Conservation (phyloP, 2,888 invertebrate species). For the Gari tellinella region DNA sequence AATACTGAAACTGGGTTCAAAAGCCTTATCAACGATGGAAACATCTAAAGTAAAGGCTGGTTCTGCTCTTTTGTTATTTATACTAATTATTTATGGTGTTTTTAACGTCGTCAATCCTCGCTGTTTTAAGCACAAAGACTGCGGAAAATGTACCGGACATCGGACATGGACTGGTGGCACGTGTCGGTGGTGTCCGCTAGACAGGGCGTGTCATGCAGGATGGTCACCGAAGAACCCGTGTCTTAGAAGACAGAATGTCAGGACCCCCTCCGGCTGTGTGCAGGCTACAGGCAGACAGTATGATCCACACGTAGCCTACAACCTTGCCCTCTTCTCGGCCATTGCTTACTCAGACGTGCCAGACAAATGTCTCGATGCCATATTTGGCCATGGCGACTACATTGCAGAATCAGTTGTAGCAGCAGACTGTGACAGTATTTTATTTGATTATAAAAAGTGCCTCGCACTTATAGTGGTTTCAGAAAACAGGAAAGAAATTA, state of each 20-base stretch:
- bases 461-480: slow-evolving; percentile 28
- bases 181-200: slow-evolving; percentile 45
- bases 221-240: slow-evolving; percentile 35
- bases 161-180: slow-evolving; percentile 30
- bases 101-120: no score
- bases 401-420: slow-evolving; percentile 2
- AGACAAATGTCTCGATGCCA: slow-evolving; percentile 16
- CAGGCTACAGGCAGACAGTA: slow-evolving; percentile 14
- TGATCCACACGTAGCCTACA: slow-evolving; percentile 36
- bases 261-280: slow-evolving; percentile 6
- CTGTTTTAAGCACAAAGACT: slow-evolving; percentile 29
- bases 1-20: no score
- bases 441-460: slow-evolving; percentile 50
- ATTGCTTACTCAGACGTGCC: slow-evolving; percentile 46
- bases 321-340: slow-evolving; percentile 40
- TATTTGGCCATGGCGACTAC: slow-evolving; percentile 42
- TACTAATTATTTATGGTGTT: no score
- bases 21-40: no score
- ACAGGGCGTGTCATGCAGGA: slow-evolving; percentile 34
- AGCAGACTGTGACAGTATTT: slow-evolving; percentile 37
- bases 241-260: slow-evolving; percentile 8
- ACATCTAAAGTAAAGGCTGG: no score
- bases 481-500: slow-evolving; percentile 39
- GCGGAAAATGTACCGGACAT: slow-evolving; percentile 24
- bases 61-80: no score